Percentiles rank a stretch among this genome's conserved stretches.
phyloP scores from a whole-genome alignment of 1,140 invertebrate genomes.

The Diuraphis noxia region DNA sequence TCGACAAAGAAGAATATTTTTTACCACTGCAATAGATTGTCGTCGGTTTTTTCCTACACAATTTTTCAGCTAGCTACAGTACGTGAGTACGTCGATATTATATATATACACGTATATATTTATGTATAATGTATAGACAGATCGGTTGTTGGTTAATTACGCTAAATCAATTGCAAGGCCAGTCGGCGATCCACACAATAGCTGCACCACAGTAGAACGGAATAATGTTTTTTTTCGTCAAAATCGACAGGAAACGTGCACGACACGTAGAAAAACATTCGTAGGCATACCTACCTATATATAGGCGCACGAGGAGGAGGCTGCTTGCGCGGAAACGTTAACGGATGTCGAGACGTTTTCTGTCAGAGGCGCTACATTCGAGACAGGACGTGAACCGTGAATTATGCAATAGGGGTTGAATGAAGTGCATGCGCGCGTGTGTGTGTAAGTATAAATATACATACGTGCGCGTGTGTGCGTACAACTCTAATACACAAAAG shows the following conservation, averaged over 20 bases:
- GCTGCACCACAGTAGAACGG: not conserved
- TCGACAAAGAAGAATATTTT: not conserved
- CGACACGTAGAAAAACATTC: not conserved
- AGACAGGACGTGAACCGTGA: slow-evolving; percentile 33
- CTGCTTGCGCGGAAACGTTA: slow-evolving; percentile 22
- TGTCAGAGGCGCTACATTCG: not conserved
- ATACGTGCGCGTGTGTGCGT: not conserved
- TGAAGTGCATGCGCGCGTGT: not conserved
- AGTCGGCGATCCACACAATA: not conserved
- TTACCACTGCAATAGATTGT: not conserved
- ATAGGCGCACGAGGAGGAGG: not conserved
- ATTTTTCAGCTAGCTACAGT: not conserved
- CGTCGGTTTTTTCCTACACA: not conserved
- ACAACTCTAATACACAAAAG: slow-evolving; percentile 38
- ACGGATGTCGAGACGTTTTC: slow-evolving; percentile 43
- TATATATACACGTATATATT: too few species aligned
- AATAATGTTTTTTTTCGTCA: not conserved
- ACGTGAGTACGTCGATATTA: not conserved
- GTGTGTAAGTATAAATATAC: not conserved
- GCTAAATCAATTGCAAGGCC: slow-evolving; percentile 16
- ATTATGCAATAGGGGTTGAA: slow-evolving; percentile 36
- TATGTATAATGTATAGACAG: not conserved
- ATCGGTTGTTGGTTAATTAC: not conserved
- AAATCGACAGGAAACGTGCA: slow-evolving; percentile 1
- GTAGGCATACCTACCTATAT: too few species aligned